These are phyloP conservation scores for Heteractis magnifica DNA, from an alignment of 92 coral and sea anemone species.

Conservation along the genomic window DNA sequence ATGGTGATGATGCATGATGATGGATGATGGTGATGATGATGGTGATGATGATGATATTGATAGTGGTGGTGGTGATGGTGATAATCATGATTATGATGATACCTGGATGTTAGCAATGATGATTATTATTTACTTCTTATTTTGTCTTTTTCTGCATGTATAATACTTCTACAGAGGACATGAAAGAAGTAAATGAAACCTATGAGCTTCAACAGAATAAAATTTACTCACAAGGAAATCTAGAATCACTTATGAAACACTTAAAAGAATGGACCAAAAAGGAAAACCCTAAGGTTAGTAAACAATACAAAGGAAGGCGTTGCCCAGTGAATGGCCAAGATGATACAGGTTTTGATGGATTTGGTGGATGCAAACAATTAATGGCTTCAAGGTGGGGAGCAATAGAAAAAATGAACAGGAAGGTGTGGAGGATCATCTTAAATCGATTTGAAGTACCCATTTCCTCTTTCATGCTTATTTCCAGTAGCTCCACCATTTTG, in stretches of 20 bases:
- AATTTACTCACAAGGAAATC: conserved; percentile 82
- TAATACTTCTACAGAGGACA: conserved; percentile 42
- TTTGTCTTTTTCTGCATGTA: background rate
- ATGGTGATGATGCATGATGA: too few relatives aligned
- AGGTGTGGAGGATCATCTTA: too few relatives aligned
- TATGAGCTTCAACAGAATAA: conserved; percentile 53
- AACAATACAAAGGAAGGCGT: background rate
- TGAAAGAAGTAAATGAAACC: conserved; percentile 55
- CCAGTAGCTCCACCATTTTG: too few relatives aligned
- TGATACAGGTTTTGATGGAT: too few relatives aligned
- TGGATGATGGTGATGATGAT: background rate
- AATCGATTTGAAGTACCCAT: too few relatives aligned
- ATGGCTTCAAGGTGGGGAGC: too few relatives aligned
- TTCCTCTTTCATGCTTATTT: too few relatives aligned
- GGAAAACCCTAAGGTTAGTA: conserved; percentile 69
- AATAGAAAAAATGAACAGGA: too few relatives aligned
- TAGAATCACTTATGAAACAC: conserved; percentile 59
- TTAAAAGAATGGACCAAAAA: conserved; percentile 57
- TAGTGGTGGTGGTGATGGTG: background rate
- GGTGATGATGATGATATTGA: background rate
- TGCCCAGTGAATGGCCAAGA: too few relatives aligned
- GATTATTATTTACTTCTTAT: too few relatives aligned
- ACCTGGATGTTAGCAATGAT: too few relatives aligned
- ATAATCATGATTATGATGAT: background rate
- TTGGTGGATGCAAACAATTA: too few relatives aligned